Conservation (phyloP, 2,113 vertebrate species). For the Turnix velox region DNA sequence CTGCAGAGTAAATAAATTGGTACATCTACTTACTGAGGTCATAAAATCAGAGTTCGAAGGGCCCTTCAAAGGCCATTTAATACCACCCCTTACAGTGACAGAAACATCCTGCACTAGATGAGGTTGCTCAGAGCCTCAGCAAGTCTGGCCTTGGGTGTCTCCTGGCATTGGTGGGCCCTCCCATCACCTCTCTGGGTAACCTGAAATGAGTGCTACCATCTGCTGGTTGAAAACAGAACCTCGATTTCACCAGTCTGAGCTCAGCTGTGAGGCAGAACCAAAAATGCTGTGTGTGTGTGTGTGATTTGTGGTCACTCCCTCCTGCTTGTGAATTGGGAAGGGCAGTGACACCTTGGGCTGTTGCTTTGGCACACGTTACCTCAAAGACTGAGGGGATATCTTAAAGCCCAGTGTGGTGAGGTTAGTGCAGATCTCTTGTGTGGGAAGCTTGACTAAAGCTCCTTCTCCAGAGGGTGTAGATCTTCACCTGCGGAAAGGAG, state of each 20-base stretch:
- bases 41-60: too few relatives aligned
- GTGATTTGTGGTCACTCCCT: accelerated
- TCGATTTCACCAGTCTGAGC: not conserved
- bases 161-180: too few relatives aligned
- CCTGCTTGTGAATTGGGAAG: accelerated
- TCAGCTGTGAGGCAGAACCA: accelerated
- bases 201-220: not conserved
- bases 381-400: not conserved
- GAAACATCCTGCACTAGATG: too few relatives aligned
- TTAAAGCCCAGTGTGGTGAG: accelerated
- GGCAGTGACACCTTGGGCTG: accelerated
- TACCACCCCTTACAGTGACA: too few relatives aligned
- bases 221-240: not conserved
- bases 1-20: not conserved
- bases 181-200: not conserved
- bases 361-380: accelerated
- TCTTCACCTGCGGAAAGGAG: not conserved
- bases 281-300: accelerated
- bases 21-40: too few relatives aligned
- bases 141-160: too few relatives aligned
- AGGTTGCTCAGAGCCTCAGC: too few relatives aligned
- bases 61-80: too few relatives aligned
- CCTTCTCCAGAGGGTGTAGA: accelerated
- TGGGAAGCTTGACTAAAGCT: not conserved
- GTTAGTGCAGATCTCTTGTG: accelerated